Base-by-base conservation (phyloP, 2,113 vertebrate genomes). In the Leiothrix lutea region DNA sequence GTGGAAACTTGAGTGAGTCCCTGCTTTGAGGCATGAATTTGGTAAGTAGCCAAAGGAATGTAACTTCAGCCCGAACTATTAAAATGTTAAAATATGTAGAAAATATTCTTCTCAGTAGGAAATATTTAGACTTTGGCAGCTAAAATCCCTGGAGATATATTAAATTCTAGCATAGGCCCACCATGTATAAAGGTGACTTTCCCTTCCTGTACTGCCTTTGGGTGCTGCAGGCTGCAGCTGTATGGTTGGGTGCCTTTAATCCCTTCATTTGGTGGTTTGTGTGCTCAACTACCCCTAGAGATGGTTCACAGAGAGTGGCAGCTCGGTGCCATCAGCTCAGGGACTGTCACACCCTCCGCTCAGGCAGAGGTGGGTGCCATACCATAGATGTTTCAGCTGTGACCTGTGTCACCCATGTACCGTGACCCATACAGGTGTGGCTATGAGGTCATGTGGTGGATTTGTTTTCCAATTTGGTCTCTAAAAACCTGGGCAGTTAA, bases 401-500 rank as follows among this genome's bases (percentile, higher is more conserved):
- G 75, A 79, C 48, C 75, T 1, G 2, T 65, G 31, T 44, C 60
- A 42, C 60, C 58, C 36, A 14, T 28, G 38, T 29, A 64, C 79
- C 0, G 0, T 71, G 48, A 61, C 26, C 18, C 6, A 2, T 60
- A 24, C 36, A 35, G 56, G 26, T 77, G 21, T 31, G 50, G 71
- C 9, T 90, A 71, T 4, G n/a, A 72, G 33, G 31, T 23, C 38
- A 11, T 8, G 50, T n/a, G 29, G 23, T 73, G 15, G 13, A 13
- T 88, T 90, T 88, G 62, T 75, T 83, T 88, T 70, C 62, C 29
- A 12, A 0, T 70, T 69, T 69, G 45, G 47, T 92, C 79, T 88
- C 22, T 62, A 38, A 80, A 80, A 95, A 18, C 51, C 54, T 14
- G 16, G 5, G 19, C 67, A 58, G 86, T 95, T 95, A 95, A 90